A percentile compares a stretch with the other conserved stretches of the same genome.
phyloP scores from a whole-genome alignment of 2,888 invertebrate species.

The Leptopterna dolabrata region DNA sequence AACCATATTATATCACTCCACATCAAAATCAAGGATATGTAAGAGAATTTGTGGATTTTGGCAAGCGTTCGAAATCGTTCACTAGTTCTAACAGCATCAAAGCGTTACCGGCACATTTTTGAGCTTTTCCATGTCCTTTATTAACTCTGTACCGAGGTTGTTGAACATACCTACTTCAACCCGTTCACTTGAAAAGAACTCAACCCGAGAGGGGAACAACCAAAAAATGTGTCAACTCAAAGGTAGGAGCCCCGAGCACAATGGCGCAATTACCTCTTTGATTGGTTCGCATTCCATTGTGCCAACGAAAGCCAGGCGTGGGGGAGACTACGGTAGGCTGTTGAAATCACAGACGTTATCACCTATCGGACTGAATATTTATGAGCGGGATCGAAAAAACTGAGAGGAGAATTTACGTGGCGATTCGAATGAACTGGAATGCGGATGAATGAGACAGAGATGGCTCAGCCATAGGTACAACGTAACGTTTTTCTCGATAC shows the following conservation, averaged over 20 bases:
- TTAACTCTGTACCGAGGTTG: no score
- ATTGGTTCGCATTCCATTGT: conserved; percentile 19
- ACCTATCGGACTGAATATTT: neutral
- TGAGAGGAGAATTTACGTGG: neutral
- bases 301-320: neutral
- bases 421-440: neutral
- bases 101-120: no score
- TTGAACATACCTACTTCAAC: no score
- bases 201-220: neutral
- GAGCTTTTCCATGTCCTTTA: no score
- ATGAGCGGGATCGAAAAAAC: neutral
- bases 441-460: neutral
- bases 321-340: neutral
- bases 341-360: neutral
- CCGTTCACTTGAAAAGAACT: no score
- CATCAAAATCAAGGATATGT: no score
- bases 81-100: no score
- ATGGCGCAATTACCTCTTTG: neutral
- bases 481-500: no score
- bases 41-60: no score
- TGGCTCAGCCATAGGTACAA: no score
- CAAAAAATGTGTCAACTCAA: neutral
- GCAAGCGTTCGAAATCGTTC: no score
- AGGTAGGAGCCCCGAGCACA: neutral
- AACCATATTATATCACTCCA: no score